These are phyloP conservation scores for Mycalesis mineus DNA, from an alignment of 2,888 invertebrate genomes.

Conservation along the genomic window DNA sequence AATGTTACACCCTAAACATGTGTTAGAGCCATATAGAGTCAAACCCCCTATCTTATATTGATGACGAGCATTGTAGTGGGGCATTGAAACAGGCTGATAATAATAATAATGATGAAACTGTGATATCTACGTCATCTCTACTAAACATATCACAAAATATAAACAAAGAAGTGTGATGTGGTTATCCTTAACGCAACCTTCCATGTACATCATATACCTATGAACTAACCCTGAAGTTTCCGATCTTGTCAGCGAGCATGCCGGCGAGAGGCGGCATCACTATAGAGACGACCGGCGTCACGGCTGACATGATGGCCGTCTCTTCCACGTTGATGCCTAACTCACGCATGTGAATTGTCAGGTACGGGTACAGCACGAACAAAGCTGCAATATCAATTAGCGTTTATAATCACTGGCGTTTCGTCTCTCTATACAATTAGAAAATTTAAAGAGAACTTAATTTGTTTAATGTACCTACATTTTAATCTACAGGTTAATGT, in stretches of 20 bases:
- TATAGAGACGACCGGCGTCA: constrained; percentile 85
- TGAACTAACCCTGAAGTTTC: constrained; percentile 84
- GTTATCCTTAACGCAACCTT: not conserved
- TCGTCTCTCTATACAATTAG: no score
- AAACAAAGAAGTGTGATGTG: not conserved
- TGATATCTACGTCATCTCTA: not conserved
- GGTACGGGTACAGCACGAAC: constrained; percentile 86
- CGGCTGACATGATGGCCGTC: constrained; percentile 88
- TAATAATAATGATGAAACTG: not conserved
- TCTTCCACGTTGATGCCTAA: constrained; percentile 88
- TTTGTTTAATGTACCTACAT: no score
- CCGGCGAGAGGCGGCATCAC: constrained; percentile 88
- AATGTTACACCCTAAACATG: no score
- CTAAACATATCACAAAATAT: not conserved
- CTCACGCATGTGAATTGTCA: constrained; percentile 88
- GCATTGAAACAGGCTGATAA: no score
- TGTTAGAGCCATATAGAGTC: no score
- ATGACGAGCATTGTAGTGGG: no score
- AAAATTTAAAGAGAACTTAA: no score
- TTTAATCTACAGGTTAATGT: no score
- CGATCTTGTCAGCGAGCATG: constrained; percentile 86
- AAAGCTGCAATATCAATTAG: constrained; percentile 72
- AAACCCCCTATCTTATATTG: no score
- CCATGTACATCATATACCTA: not conserved
- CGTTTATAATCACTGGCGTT: no score